Conservation (phyloP, 2,888 invertebrate genomes). For the Temnothorax ravouxi region DNA sequence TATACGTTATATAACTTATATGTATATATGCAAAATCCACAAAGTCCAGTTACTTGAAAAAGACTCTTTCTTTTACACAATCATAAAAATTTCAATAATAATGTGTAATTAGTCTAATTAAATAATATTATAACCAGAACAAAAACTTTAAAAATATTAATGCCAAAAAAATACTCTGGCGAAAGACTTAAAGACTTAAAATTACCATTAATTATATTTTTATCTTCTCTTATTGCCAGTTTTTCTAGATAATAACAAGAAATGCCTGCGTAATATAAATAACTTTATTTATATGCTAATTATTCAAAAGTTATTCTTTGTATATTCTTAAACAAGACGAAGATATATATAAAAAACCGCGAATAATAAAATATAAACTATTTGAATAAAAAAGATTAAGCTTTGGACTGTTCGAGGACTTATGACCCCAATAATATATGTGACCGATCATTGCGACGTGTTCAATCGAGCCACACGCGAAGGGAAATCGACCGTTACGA, state of each 20-base stretch:
- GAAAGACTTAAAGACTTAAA: background rate
- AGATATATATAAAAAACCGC: background rate
- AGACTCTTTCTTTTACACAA: background rate
- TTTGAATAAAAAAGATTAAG: conserved; percentile 39
- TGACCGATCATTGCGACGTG: conserved; percentile 74
- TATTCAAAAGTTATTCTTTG: background rate
- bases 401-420: background rate
- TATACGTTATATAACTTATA: background rate
- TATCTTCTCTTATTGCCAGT: background rate
- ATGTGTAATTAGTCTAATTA: background rate
- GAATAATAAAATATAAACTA: conserved; percentile 62
- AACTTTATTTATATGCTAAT: background rate
- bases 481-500: conserved; percentile 73
- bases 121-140: background rate
- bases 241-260: background rate
- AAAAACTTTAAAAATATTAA: background rate
- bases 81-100: background rate
- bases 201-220: conserved; percentile 8
- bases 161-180: background rate
- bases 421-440: conserved; percentile 24
- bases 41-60: background rate
- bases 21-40: no score
- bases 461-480: conserved; percentile 77
- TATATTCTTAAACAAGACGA: background rate
- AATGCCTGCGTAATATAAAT: background rate